Conservation (phyloP, 1,140 invertebrate genomes). For the Pygmarrhopalites habei region DNA sequence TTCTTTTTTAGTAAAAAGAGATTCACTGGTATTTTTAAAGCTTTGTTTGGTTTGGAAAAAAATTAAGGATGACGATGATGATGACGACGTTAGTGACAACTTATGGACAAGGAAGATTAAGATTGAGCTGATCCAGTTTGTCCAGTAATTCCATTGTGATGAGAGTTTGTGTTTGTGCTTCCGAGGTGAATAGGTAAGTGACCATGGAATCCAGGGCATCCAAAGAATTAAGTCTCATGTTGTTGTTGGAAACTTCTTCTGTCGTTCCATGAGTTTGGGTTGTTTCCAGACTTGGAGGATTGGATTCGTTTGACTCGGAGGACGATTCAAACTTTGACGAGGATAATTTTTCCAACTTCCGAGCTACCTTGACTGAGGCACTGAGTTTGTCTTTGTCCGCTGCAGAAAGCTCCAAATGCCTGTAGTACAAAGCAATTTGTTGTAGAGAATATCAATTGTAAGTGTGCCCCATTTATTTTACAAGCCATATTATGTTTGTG, state of each 20-base stretch:
- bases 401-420: constrained; percentile 83
- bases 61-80: too few species aligned
- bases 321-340: constrained; percentile 55
- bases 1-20: too few species aligned
- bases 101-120: too few species aligned
- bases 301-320: constrained; percentile 12
- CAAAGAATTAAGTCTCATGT: constrained; percentile 2
- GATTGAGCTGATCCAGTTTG: not conserved
- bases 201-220: constrained; percentile 25
- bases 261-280: not conserved
- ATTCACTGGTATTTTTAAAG: too few species aligned
- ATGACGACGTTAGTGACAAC: too few species aligned
- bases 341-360: constrained; percentile 76
- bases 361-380: constrained; percentile 84
- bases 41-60: too few species aligned
- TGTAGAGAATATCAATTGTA: too few species aligned
- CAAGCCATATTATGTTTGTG: too few species aligned
- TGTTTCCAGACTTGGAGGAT: constrained; percentile 16
- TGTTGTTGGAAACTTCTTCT: not conserved
- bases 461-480: too few species aligned
- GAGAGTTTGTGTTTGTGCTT: constrained; percentile 9
- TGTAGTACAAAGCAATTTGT: constrained; percentile 38
- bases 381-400: constrained; percentile 87
- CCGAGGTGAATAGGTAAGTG: constrained; percentile 6
- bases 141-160: constrained; percentile 12